Conservation (phyloP, 2,888 invertebrate genomes). For the Flexamia atlantica region DNA sequence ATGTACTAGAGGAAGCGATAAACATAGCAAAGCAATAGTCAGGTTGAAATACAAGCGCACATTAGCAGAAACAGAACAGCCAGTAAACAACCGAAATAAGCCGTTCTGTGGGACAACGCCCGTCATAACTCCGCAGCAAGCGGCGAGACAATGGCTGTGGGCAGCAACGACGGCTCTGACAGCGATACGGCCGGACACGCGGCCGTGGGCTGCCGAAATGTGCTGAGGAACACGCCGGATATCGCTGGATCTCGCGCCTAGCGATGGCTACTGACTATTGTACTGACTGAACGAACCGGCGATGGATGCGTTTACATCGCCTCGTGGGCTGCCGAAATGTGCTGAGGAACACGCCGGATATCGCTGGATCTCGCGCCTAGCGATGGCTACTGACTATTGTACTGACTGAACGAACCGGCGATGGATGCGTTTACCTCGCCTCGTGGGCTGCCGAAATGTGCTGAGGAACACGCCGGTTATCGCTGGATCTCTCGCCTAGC, state of each 20-base stretch:
- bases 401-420: no score
- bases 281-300: no score
- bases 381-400: no score
- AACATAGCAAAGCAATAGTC: conserved; percentile 35
- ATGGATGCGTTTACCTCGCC: no score
- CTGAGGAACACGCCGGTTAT: no score
- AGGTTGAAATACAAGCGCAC: conserved; percentile 50
- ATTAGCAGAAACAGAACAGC: conserved; percentile 45
- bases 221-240: background rate
- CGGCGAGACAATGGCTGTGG: conserved; percentile 50
- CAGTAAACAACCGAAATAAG: conserved; percentile 52
- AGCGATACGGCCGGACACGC: background rate
- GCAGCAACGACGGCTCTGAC: conserved; percentile 5
- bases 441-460: no score
- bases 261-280: no score
- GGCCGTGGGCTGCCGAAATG: conserved; percentile 33
- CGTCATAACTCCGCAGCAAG: conserved; percentile 39
- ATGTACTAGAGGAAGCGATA: conserved; percentile 45
- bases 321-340: no score
- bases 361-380: no score
- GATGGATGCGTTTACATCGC: no score
- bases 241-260: background rate
- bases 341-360: no score
- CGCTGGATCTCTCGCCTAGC: no score
- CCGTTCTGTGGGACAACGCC: conserved; percentile 8